phyloP scores from a whole-genome alignment of 1,140 invertebrate species.

The Saccostrea cuccullata region DNA sequence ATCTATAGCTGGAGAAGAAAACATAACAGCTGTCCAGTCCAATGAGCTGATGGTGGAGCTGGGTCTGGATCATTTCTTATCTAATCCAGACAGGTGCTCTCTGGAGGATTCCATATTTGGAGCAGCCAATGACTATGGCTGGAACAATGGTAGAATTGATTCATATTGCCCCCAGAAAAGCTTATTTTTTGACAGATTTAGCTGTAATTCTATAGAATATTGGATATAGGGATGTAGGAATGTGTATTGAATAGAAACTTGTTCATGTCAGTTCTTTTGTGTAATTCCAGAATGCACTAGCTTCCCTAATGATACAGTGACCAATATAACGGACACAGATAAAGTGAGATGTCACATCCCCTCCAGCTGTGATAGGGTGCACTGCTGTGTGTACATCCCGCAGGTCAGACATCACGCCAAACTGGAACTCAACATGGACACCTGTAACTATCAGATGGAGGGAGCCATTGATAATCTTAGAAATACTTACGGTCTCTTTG shows the following conservation, averaged over 20 bases:
- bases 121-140: slow-evolving; percentile 44
- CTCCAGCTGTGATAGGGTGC: slow-evolving; percentile 43
- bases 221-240: too few species aligned
- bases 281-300: slow-evolving; percentile 50
- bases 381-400: slow-evolving; percentile 51
- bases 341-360: slow-evolving; percentile 48
- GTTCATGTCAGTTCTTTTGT: too few species aligned
- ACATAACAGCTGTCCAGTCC: slow-evolving; percentile 14
- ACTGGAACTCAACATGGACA: slow-evolving; percentile 44
- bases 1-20: slow-evolving; percentile 25
- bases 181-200: too few species aligned
- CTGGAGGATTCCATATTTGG: slow-evolving; percentile 21
- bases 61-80: slow-evolving; percentile 49
- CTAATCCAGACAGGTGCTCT: slow-evolving; percentile 43
- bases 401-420: slow-evolving; percentile 39
- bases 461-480: slow-evolving; percentile 51
- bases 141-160: slow-evolving; percentile 57
- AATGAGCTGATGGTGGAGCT: slow-evolving; percentile 50
- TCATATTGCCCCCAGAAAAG: not conserved
- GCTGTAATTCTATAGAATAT: too few species aligned
- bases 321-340: not conserved
- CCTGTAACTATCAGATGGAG: slow-evolving; percentile 53
- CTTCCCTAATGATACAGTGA: not conserved
- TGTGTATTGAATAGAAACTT: too few species aligned
- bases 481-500: slow-evolving; percentile 45